These are phyloP conservation scores for Numida meleagris DNA, from an alignment of 2,113 vertebrate genomes.

Conservation along the genomic window DNA sequence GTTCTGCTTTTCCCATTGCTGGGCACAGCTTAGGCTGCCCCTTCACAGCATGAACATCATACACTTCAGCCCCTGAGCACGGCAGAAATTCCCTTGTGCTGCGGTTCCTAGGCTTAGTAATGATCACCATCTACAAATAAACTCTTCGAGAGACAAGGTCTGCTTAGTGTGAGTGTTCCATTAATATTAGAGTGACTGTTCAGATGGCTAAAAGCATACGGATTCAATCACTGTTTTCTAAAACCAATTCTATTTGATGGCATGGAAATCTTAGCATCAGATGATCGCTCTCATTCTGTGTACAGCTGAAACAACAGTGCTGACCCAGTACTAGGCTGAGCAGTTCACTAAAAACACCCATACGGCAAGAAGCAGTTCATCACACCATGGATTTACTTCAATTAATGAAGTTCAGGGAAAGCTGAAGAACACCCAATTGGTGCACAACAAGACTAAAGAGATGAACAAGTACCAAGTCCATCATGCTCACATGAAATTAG, in stretches of 20 bases:
- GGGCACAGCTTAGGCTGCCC: background rate
- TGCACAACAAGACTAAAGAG: background rate
- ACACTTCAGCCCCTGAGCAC: background rate
- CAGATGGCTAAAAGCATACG: background rate
- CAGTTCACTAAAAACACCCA: background rate
- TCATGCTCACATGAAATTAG: constrained; percentile 45
- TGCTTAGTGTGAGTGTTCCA: background rate
- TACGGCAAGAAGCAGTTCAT: background rate
- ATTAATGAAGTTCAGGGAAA: constrained; percentile 11
- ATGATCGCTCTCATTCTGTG: background rate
- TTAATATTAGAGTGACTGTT: background rate
- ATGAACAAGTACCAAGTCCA: constrained; percentile 39
- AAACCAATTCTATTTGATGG: constrained; percentile 20
- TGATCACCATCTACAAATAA: background rate
- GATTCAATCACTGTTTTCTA: constrained; percentile 18
- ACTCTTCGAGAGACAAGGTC: background rate
- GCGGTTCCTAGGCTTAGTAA: background rate
- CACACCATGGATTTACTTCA: background rate
- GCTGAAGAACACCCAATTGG: background rate
- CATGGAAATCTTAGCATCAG: constrained; percentile 5
- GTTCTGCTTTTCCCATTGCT: background rate
- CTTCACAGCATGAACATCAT: too few species aligned
- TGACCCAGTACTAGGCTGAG: background rate
- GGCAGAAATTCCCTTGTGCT: background rate
- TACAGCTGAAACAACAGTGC: background rate